Evolutionary conservation across 2,113 vertebrate species (phyloP), one percentile per base, ranked within the genome.

Genomic region (Megaleporinus macrocephalus): DNA sequence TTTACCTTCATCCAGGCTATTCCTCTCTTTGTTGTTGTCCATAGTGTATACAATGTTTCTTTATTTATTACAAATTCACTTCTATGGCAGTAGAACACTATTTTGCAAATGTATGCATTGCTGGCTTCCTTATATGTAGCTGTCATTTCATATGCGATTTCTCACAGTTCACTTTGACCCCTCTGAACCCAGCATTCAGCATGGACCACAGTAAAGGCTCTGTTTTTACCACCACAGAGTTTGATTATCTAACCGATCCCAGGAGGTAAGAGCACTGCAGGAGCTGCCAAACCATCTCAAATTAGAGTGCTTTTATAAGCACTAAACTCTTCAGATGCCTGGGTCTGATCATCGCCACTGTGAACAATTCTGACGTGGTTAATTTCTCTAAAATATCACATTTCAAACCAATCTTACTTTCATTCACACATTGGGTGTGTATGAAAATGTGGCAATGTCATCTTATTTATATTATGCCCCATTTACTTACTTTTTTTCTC

Each of bases 201-300:
- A 47, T 81, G 18, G 57, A 79, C 26, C 1, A 22, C 41, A 30
- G 18, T 10, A 79, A 57, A 61, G 79, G 74, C 10, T 44, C 63
- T 36, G 5, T 86, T 68, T 63, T 70, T 16, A 70, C 85, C 33
- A 82, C 65, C 15, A 78, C 84, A 70, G 30, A 16, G 22, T 79
- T 84, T n/a, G 36, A 84, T 70, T 84, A 84, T 18, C 36, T 63
- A 27, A 81, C 75, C 22, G 73, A 73, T 29, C 73, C 78, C 33
- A 73, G 51, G 57, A 81, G 82, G 82, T 81, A 81, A 81, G 49
- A 29, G 66, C 22, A n/a, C 59, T 59, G 4, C 30, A 33, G 22
- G 11, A 36, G 3, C 33, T 36, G 6, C 33, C 11, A 1, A 44
- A 44, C 41, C 41, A 44, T 44, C 41, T 44, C 41, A 44, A 44